These are phyloP conservation scores for Trematomus bernacchii DNA, from an alignment of 2,797 vertebrate genomes.

Conservation along the genomic window DNA sequence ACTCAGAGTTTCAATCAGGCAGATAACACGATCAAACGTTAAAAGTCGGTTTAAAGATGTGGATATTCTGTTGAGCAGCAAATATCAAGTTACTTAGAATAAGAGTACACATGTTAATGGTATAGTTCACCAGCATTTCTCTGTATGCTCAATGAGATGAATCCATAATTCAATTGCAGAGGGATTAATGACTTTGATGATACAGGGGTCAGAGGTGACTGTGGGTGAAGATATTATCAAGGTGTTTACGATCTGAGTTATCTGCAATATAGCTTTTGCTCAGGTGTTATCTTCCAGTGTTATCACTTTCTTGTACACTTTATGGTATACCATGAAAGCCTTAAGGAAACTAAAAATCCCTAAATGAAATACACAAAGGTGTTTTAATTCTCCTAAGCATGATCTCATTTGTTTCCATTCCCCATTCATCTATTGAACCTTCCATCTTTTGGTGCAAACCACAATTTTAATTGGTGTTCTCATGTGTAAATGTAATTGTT, in stretches of 20 bases:
- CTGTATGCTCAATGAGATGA: background rate
- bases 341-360: background rate
- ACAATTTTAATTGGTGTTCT: too few relatives aligned
- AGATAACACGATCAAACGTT: background rate
- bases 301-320: background rate
- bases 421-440: slow-evolving; percentile 5
- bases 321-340: background rate
- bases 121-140: background rate
- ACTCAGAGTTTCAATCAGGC: background rate
- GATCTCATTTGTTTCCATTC: slow-evolving; percentile 22
- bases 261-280: background rate
- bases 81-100: background rate
- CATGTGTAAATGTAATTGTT: background rate
- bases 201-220: background rate
- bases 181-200: slow-evolving; percentile 19
- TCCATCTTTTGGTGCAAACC: slow-evolving; percentile 10
- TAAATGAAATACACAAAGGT: background rate
- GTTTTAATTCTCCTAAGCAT: slow-evolving; percentile 7
- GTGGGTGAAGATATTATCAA: slow-evolving; percentile 11
- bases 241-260: slow-evolving; percentile 12
- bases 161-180: slow-evolving; percentile 10
- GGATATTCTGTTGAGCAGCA: background rate
- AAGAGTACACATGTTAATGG: background rate
- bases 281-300: background rate
- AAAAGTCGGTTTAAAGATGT: background rate